Conservation (phyloP, 1,140 invertebrate species). For the Drosophila kanapiae region DNA sequence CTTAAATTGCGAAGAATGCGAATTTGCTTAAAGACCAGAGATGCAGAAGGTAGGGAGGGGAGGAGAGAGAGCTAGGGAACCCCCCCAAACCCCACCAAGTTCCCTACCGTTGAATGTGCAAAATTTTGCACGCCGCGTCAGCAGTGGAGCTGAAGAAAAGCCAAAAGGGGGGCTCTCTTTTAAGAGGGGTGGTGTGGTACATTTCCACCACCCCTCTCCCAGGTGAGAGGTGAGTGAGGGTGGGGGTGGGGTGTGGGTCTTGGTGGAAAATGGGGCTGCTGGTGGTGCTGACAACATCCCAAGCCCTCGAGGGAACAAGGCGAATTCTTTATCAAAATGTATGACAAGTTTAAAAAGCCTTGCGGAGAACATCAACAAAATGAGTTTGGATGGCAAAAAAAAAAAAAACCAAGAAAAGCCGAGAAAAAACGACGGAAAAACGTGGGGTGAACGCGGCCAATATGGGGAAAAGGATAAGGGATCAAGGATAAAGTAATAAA, state of each 20-base stretch:
- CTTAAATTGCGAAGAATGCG: conserved; percentile 52
- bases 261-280: conserved; percentile 1
- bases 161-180: background rate
- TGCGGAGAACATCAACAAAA: conserved; percentile 59
- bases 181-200: background rate
- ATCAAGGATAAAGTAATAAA: conserved; percentile 47
- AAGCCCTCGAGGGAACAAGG: conserved; percentile 57
- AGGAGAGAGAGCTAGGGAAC: no score
- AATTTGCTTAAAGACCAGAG: conserved; percentile 46
- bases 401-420: background rate
- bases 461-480: conserved; percentile 29
- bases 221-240: conserved; percentile 23
- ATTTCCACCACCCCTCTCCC: background rate
- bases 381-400: conserved; percentile 15
- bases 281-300: conserved; percentile 55
- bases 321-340: conserved; percentile 72
- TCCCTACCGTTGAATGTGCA: conserved; percentile 31
- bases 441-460: conserved; percentile 19
- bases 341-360: conserved; percentile 77
- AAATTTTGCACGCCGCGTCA: conserved; percentile 42
- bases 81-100: background rate
- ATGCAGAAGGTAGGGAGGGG: background rate
- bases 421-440: background rate
- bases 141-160: conserved; percentile 1
- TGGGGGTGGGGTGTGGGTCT: background rate